These are phyloP conservation scores for Mythimna pallens DNA, from an alignment of 2,888 invertebrate species.

Conservation along the genomic window DNA sequence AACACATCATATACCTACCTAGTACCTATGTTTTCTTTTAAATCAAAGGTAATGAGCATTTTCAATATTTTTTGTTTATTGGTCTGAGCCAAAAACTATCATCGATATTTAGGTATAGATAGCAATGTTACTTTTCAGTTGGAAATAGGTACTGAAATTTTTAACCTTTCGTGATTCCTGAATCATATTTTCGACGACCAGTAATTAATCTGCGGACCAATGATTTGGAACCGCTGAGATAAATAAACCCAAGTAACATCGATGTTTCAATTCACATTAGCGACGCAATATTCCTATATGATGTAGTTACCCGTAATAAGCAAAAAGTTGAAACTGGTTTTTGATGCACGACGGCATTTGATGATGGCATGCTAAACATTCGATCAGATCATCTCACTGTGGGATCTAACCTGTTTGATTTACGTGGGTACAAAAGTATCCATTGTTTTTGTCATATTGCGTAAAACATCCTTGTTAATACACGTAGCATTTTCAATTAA, in stretches of 20 bases:
- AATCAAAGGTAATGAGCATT: no score
- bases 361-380: constrained; percentile 43
- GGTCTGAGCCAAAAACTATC: no score
- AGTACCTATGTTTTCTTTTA: no score
- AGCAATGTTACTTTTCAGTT: no score
- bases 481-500: not conserved
- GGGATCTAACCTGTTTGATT: constrained; percentile 33
- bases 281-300: constrained; percentile 22
- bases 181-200: no score
- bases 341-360: constrained; percentile 22
- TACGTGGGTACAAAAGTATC: not conserved
- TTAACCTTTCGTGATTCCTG: no score
- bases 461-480: not conserved
- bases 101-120: no score
- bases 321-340: constrained; percentile 44
- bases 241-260: constrained; percentile 22
- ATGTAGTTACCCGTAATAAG: constrained; percentile 6
- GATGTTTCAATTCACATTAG: constrained; percentile 32
- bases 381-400: constrained; percentile 41
- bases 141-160: no score
- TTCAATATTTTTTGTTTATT: no score
- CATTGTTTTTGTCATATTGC: not conserved
- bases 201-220: no score
- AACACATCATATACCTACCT: no score
- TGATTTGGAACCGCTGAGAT: not conserved